A percentile compares a stretch with the other conserved stretches of the same genome.
Evolutionary conservation across 1,140 invertebrate species (phyloP).

Genomic region (Grapholita molesta): DNA sequence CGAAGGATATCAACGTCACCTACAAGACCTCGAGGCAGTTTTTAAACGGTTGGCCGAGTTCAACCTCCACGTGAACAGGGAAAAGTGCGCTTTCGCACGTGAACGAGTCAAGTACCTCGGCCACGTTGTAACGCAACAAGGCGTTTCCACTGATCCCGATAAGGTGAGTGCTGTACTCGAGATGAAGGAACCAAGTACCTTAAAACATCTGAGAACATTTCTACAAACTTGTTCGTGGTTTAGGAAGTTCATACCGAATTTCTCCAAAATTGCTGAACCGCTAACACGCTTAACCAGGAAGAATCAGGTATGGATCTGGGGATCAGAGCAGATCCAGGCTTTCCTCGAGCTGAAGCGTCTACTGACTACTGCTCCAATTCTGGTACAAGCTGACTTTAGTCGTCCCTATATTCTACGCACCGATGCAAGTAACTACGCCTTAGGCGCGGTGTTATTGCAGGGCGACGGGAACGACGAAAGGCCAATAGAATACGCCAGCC

Average conservation of each 20-base stretch:
- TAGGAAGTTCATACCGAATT: conserved; percentile 50
- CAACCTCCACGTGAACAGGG: no score
- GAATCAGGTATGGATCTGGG: conserved; percentile 34
- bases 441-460: conserved; percentile 45
- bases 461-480: conserved; percentile 41
- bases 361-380: neutral
- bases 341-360: neutral
- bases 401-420: conserved; percentile 35
- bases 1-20: conserved; percentile 45
- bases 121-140: conserved; percentile 42
- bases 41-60: conserved; percentile 30
- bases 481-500: conserved; percentile 64
- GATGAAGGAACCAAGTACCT: conserved; percentile 33
- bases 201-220: conserved; percentile 27
- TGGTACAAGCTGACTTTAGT: conserved; percentile 25
- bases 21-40: conserved; percentile 40
- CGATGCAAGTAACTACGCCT: conserved; percentile 41
- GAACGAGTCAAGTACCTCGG: conserved; percentile 54
- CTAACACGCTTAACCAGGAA: conserved; percentile 48
- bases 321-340: conserved; percentile 2
- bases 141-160: conserved; percentile 36
- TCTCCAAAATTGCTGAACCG: conserved; percentile 47
- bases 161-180: conserved; percentile 46
- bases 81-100: conserved; percentile 48
- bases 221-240: conserved; percentile 45